Evolutionary conservation across 2,888 invertebrate species (phyloP), one percentile per base, ranked within the genome.

Genomic region (Sthenelais limicola): DNA sequence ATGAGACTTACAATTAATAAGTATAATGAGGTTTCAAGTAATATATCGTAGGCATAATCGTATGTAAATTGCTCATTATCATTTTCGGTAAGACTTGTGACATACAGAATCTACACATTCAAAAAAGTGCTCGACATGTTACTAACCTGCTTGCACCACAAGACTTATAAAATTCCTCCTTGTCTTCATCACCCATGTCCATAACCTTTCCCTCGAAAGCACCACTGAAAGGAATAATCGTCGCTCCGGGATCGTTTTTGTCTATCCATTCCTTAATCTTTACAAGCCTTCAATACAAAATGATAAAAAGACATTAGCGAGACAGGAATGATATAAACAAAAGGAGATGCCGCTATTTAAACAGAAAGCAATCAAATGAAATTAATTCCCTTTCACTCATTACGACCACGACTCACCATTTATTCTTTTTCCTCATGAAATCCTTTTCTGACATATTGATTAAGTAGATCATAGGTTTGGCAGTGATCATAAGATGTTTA

Each of bases 261-360:
- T 99, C 98, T 79, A 99, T 94, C 97, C 97, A 99, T 88, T 97
- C 97, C 88, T 99, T 99, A 83, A 99, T 94, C 90, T 98, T 98
- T 66, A 93, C 91, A 84, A 97, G 90, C 96, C 95, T 95, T 84
- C 43, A 43, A 9, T 43, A 12, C 15, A 12, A 15, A 43, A 9
- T 43, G 43, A 43, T 12, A 12, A 9, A 12, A 43, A 12, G 43
- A 43, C 9, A 43, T 12, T 9, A 43, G 15, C 18, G 43, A 12
- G 43, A 43, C 43, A 43, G 15, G 9, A 12, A 12, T 43, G 43
- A 12, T 12, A 43, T 12, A 12, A 43, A 15, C 43, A 43, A 12
- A 43, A 43, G 12, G 15, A 43, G 43, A 12, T 18, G 18, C 9
- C 43, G 9, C 18, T 43, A 43, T 9, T 43, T 43, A 43, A 43